Base-by-base conservation (phyloP, 2,888 invertebrate species). In the Acleris holmiana region DNA sequence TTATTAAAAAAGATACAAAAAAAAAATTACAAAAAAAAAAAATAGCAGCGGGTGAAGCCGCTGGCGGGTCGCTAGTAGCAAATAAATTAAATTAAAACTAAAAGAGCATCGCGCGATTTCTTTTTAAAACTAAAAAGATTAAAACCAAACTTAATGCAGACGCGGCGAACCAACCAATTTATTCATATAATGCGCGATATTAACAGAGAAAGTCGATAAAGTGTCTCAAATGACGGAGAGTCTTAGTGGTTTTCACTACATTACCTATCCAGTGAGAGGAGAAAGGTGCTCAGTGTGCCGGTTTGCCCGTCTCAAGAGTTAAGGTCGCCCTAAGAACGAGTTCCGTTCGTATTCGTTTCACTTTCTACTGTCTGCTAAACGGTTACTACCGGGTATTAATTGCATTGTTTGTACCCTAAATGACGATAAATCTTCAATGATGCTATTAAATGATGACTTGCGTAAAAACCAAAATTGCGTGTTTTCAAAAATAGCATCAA, bases 311-410 rank as follows among this genome's bases (percentile, higher is more conserved):
- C 63, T 71, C 67, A 68, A 74, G 84, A 84, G 85, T 85, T 87
- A 89, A 89, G 89, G 89, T 88, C 86, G 76, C 48, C 59, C 61
- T 47, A 67, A 55, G 61, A 77, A 83, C 86, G 67, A 74, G 85
- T 84, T 83, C 69, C 73, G 68, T 79, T 75, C 73, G 71, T 76
- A 73, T 76, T 68, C 71, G 74, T 84, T 85, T 89, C 79, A 82
- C 90, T 91, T 89, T 90, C 87, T 78, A 78, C 60, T 40, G 56
- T 63, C 69, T 53, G 8, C 35, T 19, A 44, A 55, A 17, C 40
- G 35, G 21, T 46, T 53, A 17, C 19, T 8, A 21, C 29, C 7
- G 3, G 18, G 21, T 41, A 40, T 56, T 62, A 57, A 46, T 49
- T 49, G 18, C 17, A 17, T 15, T 44, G 44, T 44, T 15, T 17